Evolutionary conservation across 2,797 vertebrate species (phyloP).

Genomic region (Chanos chanos): DNA sequence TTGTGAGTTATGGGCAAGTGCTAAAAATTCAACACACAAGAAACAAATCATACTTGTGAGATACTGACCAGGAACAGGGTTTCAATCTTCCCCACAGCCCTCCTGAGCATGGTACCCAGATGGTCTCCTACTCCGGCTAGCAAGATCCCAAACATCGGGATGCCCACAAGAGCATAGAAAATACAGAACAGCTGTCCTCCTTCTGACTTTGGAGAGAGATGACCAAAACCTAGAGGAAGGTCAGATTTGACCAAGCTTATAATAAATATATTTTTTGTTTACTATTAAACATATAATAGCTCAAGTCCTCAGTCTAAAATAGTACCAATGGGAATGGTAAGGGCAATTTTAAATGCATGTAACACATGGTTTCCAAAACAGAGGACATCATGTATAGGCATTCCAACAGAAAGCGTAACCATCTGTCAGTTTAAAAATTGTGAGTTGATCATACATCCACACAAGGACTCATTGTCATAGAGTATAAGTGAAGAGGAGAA

Average conservation of each 20-base stretch:
- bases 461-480: neutral
- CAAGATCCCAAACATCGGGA: conserved; percentile 90
- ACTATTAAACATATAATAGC: no score
- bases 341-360: no score
- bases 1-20: no score
- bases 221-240: conserved; percentile 87
- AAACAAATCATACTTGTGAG: neutral
- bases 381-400: no score
- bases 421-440: no score
- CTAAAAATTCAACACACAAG: neutral
- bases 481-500: neutral
- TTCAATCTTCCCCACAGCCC: conserved; percentile 84
- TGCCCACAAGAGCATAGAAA: conserved; percentile 88
- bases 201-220: conserved; percentile 79
- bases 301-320: no score
- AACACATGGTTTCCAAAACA: no score
- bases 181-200: conserved; percentile 86
- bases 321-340: no score
- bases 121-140: conserved; percentile 89
- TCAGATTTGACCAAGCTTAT: no score
- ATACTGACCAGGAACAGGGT: conserved; percentile 81
- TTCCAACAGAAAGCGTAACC: no score
- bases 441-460: no score
- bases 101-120: conserved; percentile 82
- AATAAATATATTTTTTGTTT: no score